A percentile compares a stretch with the other conserved stretches of the same genome.
Conservation (phyloP, 2,888 invertebrate genomes). For the Drosophila rellima region DNA sequence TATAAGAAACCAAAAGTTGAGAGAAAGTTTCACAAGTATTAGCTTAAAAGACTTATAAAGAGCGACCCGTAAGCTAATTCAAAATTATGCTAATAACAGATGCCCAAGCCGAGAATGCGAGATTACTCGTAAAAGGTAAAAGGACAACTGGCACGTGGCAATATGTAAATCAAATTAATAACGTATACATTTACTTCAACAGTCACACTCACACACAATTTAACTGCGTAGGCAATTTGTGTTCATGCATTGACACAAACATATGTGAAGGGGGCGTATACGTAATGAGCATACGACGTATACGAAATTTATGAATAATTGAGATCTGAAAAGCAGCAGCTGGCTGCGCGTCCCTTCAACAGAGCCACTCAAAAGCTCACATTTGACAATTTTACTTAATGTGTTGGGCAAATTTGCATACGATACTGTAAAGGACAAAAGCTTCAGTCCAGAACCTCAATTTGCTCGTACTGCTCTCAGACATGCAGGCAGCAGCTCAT, state of each 20-base stretch:
- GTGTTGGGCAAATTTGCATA: slow-evolving; percentile 37
- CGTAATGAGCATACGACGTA: slow-evolving; percentile 66
- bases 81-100: slow-evolving; percentile 65
- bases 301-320: slow-evolving; percentile 78
- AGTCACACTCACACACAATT: slow-evolving; percentile 11
- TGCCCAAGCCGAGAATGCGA: slow-evolving; percentile 5
- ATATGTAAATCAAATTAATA: slow-evolving; percentile 71
- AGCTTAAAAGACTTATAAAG: slow-evolving; percentile 28
- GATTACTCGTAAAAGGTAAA: slow-evolving; percentile 18
- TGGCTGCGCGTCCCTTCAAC: slow-evolving; percentile 21
- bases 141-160: slow-evolving; percentile 41
- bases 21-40: slow-evolving; percentile 35
- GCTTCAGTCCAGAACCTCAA: slow-evolving; percentile 1
- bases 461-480: too few species aligned
- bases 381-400: slow-evolving; percentile 51
- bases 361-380: slow-evolving; percentile 32
- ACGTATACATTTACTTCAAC: slow-evolving; percentile 20
- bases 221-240: slow-evolving; percentile 37
- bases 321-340: slow-evolving; percentile 58
- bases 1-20: slow-evolving; percentile 37
- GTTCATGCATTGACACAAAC: neutral
- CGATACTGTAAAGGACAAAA: slow-evolving; percentile 8
- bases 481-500: slow-evolving; percentile 49
- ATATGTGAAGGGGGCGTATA: slow-evolving; percentile 55
- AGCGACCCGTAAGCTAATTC: slow-evolving; percentile 48